Evolutionary conservation across 2,888 invertebrate species (phyloP).

Genomic region (Rhimphoctona megacephalus): DNA sequence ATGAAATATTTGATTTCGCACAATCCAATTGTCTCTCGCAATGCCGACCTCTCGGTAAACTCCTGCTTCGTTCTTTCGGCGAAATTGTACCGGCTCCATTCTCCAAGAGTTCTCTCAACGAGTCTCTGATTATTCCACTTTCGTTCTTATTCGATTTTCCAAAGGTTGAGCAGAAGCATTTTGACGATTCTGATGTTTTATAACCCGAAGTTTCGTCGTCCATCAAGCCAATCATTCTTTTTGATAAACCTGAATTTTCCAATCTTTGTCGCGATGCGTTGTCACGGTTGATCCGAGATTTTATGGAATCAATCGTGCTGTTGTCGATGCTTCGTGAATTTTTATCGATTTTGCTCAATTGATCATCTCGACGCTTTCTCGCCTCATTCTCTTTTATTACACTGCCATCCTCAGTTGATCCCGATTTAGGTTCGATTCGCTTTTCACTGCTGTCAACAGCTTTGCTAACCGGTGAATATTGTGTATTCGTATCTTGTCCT

Average conservation of each 20-base stretch:
- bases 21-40: conserved; percentile 1
- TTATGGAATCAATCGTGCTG: not conserved
- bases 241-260: conserved; percentile 1
- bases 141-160: not conserved
- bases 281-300: not conserved
- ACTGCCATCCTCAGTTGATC: not conserved
- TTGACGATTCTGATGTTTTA: conserved; percentile 28
- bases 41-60: conserved; percentile 27
- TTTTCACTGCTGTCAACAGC: not conserved
- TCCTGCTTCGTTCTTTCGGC: conserved; percentile 53
- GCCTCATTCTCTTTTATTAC: not conserved
- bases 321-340: not conserved
- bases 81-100: not conserved
- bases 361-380: not conserved
- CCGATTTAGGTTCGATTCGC: not conserved
- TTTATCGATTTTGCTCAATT: not conserved
- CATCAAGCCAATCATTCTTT: not conserved
- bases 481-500: conserved; percentile 13
- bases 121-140: not conserved
- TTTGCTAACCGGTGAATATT: not conserved
- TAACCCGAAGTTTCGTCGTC: conserved; percentile 38
- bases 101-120: conserved; percentile 28
- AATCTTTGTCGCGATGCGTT: not conserved
- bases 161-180: conserved; percentile 16
- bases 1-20: conserved; percentile 50